A percentile compares a stretch with the other conserved stretches of the same genome.
phyloP scores from a whole-genome alignment of 2,113 vertebrate species.

The Prietella phreatophila region DNA sequence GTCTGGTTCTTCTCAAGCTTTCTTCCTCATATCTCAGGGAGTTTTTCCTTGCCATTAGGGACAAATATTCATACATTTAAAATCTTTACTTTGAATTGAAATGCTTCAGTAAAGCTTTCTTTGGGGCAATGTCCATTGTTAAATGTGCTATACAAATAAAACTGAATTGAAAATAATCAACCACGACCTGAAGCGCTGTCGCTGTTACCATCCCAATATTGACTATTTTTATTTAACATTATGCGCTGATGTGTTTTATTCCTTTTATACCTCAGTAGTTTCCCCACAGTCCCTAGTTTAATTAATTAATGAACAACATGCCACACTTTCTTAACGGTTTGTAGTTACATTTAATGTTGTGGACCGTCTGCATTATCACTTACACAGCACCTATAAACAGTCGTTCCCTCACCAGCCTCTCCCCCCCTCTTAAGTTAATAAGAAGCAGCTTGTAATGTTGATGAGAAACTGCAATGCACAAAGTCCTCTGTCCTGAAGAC shows the following conservation, averaged over 20 bases:
- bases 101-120: no score
- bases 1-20: no score
- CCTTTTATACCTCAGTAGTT: neutral
- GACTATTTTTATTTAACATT: neutral
- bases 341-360: neutral
- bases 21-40: no score
- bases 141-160: no score
- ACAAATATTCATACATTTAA: no score
- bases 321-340: neutral
- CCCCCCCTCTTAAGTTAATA: neutral
- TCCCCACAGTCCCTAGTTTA: neutral
- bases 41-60: no score
- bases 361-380: neutral
- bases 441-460: neutral
- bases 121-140: no score
- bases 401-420: neutral
- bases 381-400: neutral
- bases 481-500: neutral
- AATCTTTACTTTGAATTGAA: no score
- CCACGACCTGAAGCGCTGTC: neutral
- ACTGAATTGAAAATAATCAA: neutral
- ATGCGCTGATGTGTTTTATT: neutral
- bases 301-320: neutral
- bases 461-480: neutral
- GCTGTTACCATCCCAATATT: neutral